Evolutionary conservation across 2,113 vertebrate genomes (phyloP), one percentile per base, ranked within the genome.

Genomic region (Otus sunia): DNA sequence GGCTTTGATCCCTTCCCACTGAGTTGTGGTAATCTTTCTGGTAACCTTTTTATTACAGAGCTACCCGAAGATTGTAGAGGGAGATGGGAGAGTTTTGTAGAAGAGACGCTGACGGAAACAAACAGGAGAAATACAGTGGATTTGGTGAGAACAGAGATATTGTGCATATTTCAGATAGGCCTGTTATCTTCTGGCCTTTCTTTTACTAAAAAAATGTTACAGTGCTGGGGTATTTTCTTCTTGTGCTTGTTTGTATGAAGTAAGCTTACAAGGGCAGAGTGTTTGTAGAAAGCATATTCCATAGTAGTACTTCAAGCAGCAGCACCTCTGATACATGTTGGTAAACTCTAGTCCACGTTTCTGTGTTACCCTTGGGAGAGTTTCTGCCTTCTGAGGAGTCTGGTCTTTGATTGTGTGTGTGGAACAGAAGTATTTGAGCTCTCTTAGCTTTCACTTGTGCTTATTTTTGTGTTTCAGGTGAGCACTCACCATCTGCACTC

Each of bases 61-160:
- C 98, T 99, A 23, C 99, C 99, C 2, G 99, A 99, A 43, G 99
- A 99, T 77, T 99, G 99, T 97, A 98, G 99, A 75, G 99, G 99
- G 34, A 99, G 99, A 60, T 99, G 99, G 99, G 99, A 99, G 96
- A 99, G 98, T 55, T 99, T 99, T 3, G 99, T 99, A 72, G 99
- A 99, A 41, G 99, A 99, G 97, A 99, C 99, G 0, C 96, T 99
- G 97, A 98, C 97, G 3, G 99, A 99, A 95, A 99, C 99, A 1
- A 99, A 99, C 97, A 97, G 99, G 95, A 99, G 98, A 75, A 99
- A 99, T 76, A 99, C 99, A 0, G 99, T 99, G 47, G 99, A 99
- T 87, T 96, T 99, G 98, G 99, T 99, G 97, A 98, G 98, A 45
- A 3, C 53, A 22, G 5, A 3, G 12, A 37, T 6, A 2, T 1